Base-by-base conservation (phyloP, 2,797 vertebrate genomes). In the Gambusia yucatana region DNA sequence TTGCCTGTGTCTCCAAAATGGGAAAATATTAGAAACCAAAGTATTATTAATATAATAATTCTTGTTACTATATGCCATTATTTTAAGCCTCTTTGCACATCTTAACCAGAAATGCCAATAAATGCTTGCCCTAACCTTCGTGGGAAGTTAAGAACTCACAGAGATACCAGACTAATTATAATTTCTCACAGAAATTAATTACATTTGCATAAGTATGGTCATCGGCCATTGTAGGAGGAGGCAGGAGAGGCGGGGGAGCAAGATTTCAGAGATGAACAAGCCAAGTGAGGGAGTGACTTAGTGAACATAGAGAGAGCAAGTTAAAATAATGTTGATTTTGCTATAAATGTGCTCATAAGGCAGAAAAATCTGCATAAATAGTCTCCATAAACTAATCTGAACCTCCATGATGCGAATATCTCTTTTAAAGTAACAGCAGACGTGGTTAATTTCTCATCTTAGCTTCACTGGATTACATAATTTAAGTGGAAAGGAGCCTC, bases 401-500 rank as follows among this genome's bases (percentile, higher is more conserved):
- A 11, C 28, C 57, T 78, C 7, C 13, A 20, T 39, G 8, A 25
- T 25, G 30, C 3, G 0, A 28, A 47, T 28, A 65, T 69, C 39
- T 39, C 10, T 39, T 73, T 77, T 33, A 13, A 70, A 84, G 63
- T 0, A 57, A 72, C 17, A 59, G 10, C 44, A 79, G 70, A 79
- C 57, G 22, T 8, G 39, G 72, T 65, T 11, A 3, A 63, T 81
- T 77, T 80, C 16, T 71, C 41, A 43, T 78, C 71, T 76, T 41
- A 4, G 6, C 10, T 67, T 65, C 10, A 59, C 50, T 71, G n/a
- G 13, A 73, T 80, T 57, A 69, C 75, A 79, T 73, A 80, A 88
- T 84, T 86, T 65, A 69, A 22, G 25, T 59, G 41, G 33, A 6
- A 78, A 73, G 70, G 72, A 11, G 11, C 52, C 20, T 47, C 72